phyloP scores from a whole-genome alignment of 2,888 invertebrate genomes.

The Lasioglossum calceatum region DNA sequence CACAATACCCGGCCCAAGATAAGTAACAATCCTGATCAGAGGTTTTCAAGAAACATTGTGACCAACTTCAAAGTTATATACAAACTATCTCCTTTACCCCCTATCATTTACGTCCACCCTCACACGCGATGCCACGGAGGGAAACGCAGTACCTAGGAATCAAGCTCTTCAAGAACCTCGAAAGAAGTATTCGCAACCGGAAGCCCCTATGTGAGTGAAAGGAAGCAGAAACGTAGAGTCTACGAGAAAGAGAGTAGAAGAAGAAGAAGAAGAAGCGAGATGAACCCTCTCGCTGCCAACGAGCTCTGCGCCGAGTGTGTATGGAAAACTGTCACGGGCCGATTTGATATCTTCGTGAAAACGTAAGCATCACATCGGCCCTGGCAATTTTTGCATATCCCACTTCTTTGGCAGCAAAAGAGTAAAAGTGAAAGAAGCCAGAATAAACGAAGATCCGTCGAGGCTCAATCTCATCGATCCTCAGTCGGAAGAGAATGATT shows the following conservation, averaged over 20 bases:
- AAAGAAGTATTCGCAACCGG: conserved; percentile 29
- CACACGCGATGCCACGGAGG: neutral
- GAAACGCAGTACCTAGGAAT: neutral
- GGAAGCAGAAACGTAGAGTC: conserved; percentile 26
- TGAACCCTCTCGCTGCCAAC: neutral
- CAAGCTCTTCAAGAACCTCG: neutral
- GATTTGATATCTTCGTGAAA: neutral
- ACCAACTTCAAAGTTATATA: neutral
- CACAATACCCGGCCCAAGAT: neutral
- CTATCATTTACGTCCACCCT: neutral
- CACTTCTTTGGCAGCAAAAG: neutral
- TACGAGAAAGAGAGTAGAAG: conserved; percentile 12
- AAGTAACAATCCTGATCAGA: neutral
- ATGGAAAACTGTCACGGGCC: neutral
- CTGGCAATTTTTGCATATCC: neutral
- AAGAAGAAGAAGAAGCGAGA: neutral
- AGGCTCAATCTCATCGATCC: conserved; percentile 16
- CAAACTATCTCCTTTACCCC: neutral
- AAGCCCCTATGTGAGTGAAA: conserved; percentile 3
- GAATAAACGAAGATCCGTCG: conserved; percentile 12
- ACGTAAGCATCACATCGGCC: neutral
- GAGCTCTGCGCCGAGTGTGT: neutral
- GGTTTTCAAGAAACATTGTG: neutral
- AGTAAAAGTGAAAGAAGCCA: conserved; percentile 27
- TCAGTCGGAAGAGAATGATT: neutral